Base-by-base conservation (phyloP, 35 echinoderm and acorn worm genomes). In the Hemicentrotus pulcherrimus region DNA sequence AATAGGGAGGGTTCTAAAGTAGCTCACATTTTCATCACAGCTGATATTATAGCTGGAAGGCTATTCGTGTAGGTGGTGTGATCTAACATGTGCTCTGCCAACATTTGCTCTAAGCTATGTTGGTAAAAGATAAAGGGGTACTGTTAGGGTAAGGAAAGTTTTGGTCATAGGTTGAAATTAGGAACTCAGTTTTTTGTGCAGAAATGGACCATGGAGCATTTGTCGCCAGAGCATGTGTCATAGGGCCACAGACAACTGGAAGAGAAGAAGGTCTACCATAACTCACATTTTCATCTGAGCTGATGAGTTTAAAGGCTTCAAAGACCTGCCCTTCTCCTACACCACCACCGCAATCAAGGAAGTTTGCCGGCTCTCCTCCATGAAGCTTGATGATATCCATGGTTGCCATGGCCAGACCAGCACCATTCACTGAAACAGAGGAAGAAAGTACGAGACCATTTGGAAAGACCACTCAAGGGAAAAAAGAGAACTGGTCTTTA, bases 361-460 rank as follows among this genome's bases (percentile, higher is more conserved):
- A 99, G 93, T 99, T 99, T 33, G 98, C 98, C 48, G 98, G 98
- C 59, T 97, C 98, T 47, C 98, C 98, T 55, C 98, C 98, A 95
- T 97, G 96, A 13, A 96, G 58, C 35, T 99, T 99, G 88, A 99
- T 99, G 52, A 99, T 99, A 86, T 99, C 98, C 98, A 99, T 99
- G 32, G 98, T 99, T 94, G 98, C 98, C 98, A 99, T 99, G 8
- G 98, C 98, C 18, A 99, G 96, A 48, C 98, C 98, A 86, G 98
- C 98, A 95, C 98, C 98, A 94, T 99, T 99, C 3, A 99, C 98
- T 99, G 92, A 18, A 91, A 92, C 15, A 47, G 94, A 93, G 31
- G 47, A 35, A 89, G 45, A 16, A 90, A 78, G 16, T 59, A 11
- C 52, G 11, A 59, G 16, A 59, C 52, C 52, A 10, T 1, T 16